These are phyloP conservation scores for Pelusios castaneus DNA, from an alignment of 2,113 vertebrate species.

Conservation along the genomic window DNA sequence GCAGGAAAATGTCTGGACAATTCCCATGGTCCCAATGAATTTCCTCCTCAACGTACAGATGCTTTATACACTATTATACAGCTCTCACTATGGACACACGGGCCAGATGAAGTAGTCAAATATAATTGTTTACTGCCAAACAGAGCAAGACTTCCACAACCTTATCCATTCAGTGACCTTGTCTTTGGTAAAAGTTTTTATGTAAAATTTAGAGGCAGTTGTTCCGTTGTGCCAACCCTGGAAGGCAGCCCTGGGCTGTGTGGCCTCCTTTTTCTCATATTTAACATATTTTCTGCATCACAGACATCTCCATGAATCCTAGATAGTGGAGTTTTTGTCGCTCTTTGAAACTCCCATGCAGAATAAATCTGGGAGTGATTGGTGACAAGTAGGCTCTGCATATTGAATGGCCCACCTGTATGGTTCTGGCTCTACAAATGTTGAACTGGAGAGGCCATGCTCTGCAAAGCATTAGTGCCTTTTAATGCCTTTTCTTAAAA, in stretches of 20 bases:
- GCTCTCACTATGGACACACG: neutral
- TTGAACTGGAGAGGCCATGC: neutral
- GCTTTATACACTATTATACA: conserved; percentile 27
- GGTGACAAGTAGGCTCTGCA: neutral
- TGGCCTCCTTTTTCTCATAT: neutral
- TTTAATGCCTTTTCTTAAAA: neutral
- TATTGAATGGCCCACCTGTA: neutral
- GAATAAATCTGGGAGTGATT: conserved; percentile 35
- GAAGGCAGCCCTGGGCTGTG: conserved; percentile 24
- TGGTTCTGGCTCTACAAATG: neutral
- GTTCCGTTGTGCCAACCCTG: neutral
- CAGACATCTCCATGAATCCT: neutral
- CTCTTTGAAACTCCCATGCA: neutral
- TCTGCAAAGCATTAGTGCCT: neutral
- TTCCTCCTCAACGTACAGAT: conserved; percentile 12
- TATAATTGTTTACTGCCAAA: neutral
- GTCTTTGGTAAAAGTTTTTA: conserved; percentile 9
- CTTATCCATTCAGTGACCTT: neutral
- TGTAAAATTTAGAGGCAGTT: neutral
- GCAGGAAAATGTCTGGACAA: conserved; percentile 24
- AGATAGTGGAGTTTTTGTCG: neutral
- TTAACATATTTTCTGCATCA: neutral
- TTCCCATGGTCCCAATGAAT: conserved; percentile 24
- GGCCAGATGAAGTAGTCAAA: neutral
- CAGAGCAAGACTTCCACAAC: neutral